A percentile compares a stretch with the other conserved stretches of the same genome.
Evolutionary conservation across 2,797 vertebrate genomes (phyloP).

Genomic region (Graptemys geographica): DNA sequence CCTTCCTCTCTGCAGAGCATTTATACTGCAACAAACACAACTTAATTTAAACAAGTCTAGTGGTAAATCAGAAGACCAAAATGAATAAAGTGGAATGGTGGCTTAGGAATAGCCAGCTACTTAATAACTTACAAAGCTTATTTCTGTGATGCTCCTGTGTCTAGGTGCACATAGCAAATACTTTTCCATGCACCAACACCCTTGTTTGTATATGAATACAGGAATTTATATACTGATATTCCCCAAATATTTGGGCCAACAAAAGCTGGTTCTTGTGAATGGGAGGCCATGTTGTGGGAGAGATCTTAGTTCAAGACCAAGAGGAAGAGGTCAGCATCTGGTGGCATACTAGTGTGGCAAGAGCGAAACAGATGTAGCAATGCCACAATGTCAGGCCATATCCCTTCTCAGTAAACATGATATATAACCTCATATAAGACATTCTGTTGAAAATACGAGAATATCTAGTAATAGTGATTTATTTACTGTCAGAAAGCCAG

Average conservation of each 20-base stretch:
- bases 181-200: neutral
- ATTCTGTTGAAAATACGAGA: neutral
- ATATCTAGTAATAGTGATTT: neutral
- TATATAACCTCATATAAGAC: neutral
- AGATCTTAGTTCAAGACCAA: neutral
- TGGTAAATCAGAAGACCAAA: neutral
- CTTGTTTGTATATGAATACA: neutral
- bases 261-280: neutral
- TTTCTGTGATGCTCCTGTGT: neutral
- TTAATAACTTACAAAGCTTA: neutral
- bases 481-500: neutral
- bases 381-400: neutral
- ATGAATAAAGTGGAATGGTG: neutral
- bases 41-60: neutral
- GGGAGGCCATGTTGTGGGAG: neutral
- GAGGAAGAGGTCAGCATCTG: neutral
- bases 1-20: neutral
- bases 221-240: neutral
- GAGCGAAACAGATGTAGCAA: neutral
- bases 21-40: neutral
- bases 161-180: neutral
- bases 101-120: neutral
- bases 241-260: neutral
- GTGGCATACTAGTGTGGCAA: neutral
- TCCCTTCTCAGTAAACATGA: neutral